Base-by-base conservation (phyloP, 2,113 vertebrate species). In the Elgaria multicarinata region DNA sequence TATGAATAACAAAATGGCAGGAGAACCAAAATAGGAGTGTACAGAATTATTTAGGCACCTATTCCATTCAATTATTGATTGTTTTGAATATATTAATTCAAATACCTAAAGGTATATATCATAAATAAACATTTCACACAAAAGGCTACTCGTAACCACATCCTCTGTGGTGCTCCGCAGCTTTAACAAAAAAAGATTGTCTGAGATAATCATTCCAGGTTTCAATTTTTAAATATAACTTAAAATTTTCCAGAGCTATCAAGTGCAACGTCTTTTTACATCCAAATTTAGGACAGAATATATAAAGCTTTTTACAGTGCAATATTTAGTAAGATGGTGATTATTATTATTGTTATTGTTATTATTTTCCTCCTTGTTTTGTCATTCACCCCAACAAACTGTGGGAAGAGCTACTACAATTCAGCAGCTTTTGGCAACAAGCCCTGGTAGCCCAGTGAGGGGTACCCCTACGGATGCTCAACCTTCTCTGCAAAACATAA, bases 61-160 rank as follows among this genome's bases (percentile, higher is more conserved):
- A 90, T 67, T 81, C 64, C 74, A 89, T 58, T 85, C 12, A 58
- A 22, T 83, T 1, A 39, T 81, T 78, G 66, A 67, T 67, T 78
- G 39, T 58, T 46, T 76, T 76, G 2, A n/a, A 26, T 66, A 6
- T 26, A 78, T 66, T 16, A 67, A 78, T 87, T 44, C 55, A 44
- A 44, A 87, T 33, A 87, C 53, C 85, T 77, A 33, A 24, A 24
- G 53, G 13, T 33, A 39, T 33, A 36, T 62, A 72, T 58, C 33
- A 86, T 42, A 75, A 55, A 87, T 76, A 76, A 64, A 62, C 36
- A 62, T 87, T 87, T 46, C 55, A 75, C 39, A 50, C 36, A 46
- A 67, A 78, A 66, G 55, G 10, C 55, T 46, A 24, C 31, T 66
- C 74, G 66, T 66, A 87, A 66, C 58, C n/a, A n/a, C 26, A 46